Conservation (phyloP, 2,113 vertebrate species). For the Triplophysa tibetana region DNA sequence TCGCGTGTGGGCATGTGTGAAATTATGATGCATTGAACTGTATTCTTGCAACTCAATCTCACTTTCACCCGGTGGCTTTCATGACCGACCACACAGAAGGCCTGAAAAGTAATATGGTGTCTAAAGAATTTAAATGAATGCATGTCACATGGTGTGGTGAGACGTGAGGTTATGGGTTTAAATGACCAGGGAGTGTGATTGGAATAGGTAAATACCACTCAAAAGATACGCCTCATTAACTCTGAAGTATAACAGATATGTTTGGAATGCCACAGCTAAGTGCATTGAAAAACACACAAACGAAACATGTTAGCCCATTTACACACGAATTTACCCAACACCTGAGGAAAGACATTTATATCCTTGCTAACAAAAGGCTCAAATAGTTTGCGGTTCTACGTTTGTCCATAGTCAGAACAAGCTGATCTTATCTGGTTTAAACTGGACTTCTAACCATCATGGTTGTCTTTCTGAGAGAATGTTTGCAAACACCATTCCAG, state of each 20-base stretch:
- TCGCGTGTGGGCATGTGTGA: background rate
- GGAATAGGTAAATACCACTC: conserved; percentile 25
- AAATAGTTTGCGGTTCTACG: no score
- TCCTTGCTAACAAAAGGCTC: no score
- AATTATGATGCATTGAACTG: background rate
- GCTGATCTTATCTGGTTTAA: no score
- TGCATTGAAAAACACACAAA: conserved; percentile 32
- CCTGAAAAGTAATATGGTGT: conserved; percentile 32
- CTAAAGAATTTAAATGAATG: conserved; percentile 51
- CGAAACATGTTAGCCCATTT: background rate
- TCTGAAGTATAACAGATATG: conserved; percentile 17
- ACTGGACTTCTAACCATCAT: no score
- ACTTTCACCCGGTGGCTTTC: background rate
- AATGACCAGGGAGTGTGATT: conserved; percentile 17
- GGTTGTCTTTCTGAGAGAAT: background rate
- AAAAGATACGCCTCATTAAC: background rate
- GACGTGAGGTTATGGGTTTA: conserved; percentile 29
- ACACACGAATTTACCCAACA: background rate
- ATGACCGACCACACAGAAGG: conserved; percentile 5
- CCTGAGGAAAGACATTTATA: background rate
- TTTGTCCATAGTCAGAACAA: no score
- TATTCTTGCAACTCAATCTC: background rate
- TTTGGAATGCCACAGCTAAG: conserved; percentile 33
- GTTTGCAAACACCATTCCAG: background rate
- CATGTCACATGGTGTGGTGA: conserved; percentile 39